phyloP scores from a whole-genome alignment of 2,888 invertebrate genomes.

The Parelbella ahira region DNA sequence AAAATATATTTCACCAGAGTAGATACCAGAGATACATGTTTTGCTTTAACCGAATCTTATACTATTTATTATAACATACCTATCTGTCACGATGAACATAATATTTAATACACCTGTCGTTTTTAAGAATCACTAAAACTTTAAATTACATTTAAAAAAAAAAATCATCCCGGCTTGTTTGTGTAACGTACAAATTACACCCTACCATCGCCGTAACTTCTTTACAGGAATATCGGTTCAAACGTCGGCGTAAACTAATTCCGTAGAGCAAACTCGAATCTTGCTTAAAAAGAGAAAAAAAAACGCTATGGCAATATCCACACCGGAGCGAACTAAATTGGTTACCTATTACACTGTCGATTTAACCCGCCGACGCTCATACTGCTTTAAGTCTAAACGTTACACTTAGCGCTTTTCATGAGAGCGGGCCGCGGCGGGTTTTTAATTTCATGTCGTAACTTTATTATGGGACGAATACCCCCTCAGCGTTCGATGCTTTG shows the following conservation, averaged over 20 bases:
- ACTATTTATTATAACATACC: too few species aligned
- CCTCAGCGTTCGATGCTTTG: slow-evolving; percentile 4
- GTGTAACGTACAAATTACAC: slow-evolving; percentile 54
- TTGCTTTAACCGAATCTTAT: too few species aligned
- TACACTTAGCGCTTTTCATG: slow-evolving; percentile 30
- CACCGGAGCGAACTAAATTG: slow-evolving; percentile 61
- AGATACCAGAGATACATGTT: too few species aligned
- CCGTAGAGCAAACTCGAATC: slow-evolving; percentile 69
- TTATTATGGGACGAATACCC: slow-evolving; percentile 14
- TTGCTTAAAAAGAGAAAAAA: slow-evolving; percentile 59
- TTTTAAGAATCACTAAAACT: slow-evolving; percentile 43
- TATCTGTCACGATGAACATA: too few species aligned
- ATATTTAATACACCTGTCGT: slow-evolving; percentile 30
- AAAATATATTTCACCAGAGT: too few species aligned
- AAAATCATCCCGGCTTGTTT: slow-evolving; percentile 50
- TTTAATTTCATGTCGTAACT: slow-evolving; percentile 24
- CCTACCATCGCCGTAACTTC: slow-evolving; percentile 56
- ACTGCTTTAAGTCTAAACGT: slow-evolving; percentile 31
- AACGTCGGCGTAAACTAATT: slow-evolving; percentile 77
- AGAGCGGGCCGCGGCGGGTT: slow-evolving; percentile 13
- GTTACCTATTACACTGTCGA: slow-evolving; percentile 68
- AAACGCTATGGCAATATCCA: slow-evolving; percentile 54
- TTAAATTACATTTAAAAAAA: slow-evolving; percentile 50
- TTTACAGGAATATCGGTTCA: slow-evolving; percentile 76
- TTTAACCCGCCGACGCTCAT: slow-evolving; percentile 47